Percentiles rank a stretch among this genome's conserved stretches.
phyloP scores from a whole-genome alignment of 2,113 vertebrate genomes.

The Zapornia atra region DNA sequence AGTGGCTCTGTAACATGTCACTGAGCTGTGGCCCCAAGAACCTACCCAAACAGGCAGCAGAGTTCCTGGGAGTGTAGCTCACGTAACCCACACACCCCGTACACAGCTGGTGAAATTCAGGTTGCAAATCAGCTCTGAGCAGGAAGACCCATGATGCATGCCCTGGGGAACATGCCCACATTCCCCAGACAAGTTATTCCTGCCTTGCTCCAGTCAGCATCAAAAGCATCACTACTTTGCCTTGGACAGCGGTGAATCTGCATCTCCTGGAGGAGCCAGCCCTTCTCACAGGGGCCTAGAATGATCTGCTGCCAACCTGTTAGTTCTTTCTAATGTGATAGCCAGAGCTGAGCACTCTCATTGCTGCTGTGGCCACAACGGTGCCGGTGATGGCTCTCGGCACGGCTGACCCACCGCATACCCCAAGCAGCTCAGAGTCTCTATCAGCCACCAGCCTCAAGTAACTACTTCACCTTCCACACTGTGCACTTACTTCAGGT shows the following conservation, averaged over 20 bases:
- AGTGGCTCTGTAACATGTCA: neutral
- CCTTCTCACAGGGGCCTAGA: neutral
- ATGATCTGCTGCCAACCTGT: neutral
- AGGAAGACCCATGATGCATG: neutral
- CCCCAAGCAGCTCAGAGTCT: neutral
- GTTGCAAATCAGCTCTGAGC: neutral
- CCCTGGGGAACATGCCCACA: neutral
- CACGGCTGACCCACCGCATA: accelerated
- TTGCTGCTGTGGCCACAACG: neutral
- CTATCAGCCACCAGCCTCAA: neutral
- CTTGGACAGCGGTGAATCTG: neutral
- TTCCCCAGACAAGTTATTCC: constrained; percentile 29
- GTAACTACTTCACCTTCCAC: neutral
- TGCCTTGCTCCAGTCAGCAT: neutral
- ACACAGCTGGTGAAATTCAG: neutral
- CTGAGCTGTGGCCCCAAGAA: neutral
- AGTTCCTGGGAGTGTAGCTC: neutral
- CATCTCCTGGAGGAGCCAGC: neutral
- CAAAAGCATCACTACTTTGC: neutral
- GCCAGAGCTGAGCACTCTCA: neutral
- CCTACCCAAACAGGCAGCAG: neutral
- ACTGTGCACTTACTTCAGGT: neutral
- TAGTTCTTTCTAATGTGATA: neutral
- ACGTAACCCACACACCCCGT: neutral
- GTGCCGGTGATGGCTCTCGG: neutral